Evolutionary conservation across 2,113 vertebrate species (phyloP), one percentile per base, ranked within the genome.

Genomic region (Jaculus jaculus): DNA sequence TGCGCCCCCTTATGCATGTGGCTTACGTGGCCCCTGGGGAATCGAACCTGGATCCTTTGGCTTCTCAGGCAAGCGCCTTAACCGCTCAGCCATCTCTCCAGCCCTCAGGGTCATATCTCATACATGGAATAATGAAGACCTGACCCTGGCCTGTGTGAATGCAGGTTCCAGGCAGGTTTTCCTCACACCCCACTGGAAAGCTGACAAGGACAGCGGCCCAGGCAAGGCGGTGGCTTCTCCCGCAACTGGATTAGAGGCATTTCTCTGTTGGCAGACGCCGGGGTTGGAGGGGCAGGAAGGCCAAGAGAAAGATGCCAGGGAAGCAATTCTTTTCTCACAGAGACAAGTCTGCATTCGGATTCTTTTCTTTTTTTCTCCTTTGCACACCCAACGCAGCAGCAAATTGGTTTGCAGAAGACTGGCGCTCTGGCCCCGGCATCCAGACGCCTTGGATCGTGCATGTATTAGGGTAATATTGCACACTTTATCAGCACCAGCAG

Each of bases 361-460:
- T 95, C 96, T 97, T 97, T 96, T n/a, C n/a, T n/a, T n/a, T n/a
- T n/a, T n/a, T n/a, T n/a, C n/a, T n/a, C n/a, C n/a, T 63, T 47
- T 96, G 95, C 96, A 97, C 92, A 97, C 94, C 97, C 93, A 97
- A 96, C 96, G 96, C 97, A 93, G 97, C 97, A 97, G 97, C 98
- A 98, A 98, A 98, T 98, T 97, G 97, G 96, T 98, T 98, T 98
- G 96, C 82, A 84, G 97, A 97, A 97, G 98, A 98, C n/a, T n/a
- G n/a, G 95, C 93, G 97, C 97, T 97, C 92, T 84, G 96, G 96
- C 95, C 98, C 85, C 78, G 71, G 96, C 97, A 94, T 97, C 97
- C 96, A 96, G 97, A 94, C 86, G 84, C 73, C 96, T 97, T 77
- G 95, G 93, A 95, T 95, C 97, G 96, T 98, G 89, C 96, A 97